Base-by-base conservation (phyloP, 2,113 vertebrate species). In the Caracal caracal region DNA sequence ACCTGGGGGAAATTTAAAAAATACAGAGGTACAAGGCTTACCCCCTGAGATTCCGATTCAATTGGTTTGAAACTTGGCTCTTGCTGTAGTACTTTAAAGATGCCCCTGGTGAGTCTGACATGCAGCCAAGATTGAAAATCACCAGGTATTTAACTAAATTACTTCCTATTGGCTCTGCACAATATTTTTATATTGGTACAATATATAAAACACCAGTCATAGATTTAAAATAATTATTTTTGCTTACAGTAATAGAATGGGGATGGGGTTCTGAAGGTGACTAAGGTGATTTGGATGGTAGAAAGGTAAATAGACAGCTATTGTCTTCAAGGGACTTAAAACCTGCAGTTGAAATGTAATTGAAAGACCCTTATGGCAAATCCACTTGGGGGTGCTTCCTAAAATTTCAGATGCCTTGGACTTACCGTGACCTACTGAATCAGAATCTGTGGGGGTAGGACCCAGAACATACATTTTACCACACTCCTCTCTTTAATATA, bases 81-180 rank as follows among this genome's bases (percentile, higher is more conserved):
- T n/a, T 87, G 53, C 4, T 6, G 26, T 37, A 47, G 19, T 35
- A 66, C 70, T 92, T 94, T 63, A 61, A 87, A 89, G n/a, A 59
- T 30, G 1, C 5, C 61, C 20, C 26, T 68, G 8, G 35, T 88
- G 37, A 76, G 19, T 93, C 24, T 83, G 47, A 93, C 35, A 40
- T 90, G 43, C 16, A 71, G 20, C 70, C 97, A 92, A 94, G 56
- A 49, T 47, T 15, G 16, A 84, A 87, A 92, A 94, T 56, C 70
- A 83, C 24, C 22, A 49, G 20, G 10, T 88, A 90, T 83, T 96
- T 96, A 96, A 92, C 40, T 86, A 96, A 95, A 90, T 83, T 80
- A 49, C 66, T 88, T 87, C 65, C 89, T 94, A 80, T 73, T 83
- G 71, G 6, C 26, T 66, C 43, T 81, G 51, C 61, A 20, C 24